Conservation (phyloP, 2,888 invertebrate species). For the Diplolepis rosae region DNA sequence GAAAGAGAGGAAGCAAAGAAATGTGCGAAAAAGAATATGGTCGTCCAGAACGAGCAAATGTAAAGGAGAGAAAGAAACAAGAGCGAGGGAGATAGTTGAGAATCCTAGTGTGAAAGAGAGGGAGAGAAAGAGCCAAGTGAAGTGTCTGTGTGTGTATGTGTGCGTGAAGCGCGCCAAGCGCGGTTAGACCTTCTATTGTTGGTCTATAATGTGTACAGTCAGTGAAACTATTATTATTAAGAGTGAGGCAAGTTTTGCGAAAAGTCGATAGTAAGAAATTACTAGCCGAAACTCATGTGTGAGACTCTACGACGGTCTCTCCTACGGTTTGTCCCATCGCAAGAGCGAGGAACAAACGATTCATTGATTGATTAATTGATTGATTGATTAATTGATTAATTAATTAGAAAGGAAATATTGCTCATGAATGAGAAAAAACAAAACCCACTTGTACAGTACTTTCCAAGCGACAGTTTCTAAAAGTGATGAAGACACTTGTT, state of each 20-base stretch:
- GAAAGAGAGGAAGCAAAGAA: conserved; percentile 23
- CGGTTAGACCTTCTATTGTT: conserved; percentile 72
- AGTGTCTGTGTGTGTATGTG: conserved; percentile 51
- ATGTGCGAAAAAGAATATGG: conserved; percentile 25
- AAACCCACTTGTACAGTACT: conserved; percentile 66
- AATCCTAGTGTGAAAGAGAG: conserved; percentile 26
- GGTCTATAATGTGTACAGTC: conserved; percentile 74
- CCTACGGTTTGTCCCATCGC: conserved; percentile 60
- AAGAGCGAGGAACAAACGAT: conserved; percentile 35
- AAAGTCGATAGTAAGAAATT: conserved; percentile 48
- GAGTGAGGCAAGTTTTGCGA: conserved; percentile 67
- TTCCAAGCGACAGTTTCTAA: conserved; percentile 46
- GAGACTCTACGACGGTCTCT: conserved; percentile 61
- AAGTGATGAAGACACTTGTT: conserved; percentile 55
- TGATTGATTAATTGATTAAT: conserved; percentile 33
- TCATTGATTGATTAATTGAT: no score
- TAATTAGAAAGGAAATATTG: conserved; percentile 47
- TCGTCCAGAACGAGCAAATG: conserved; percentile 25
- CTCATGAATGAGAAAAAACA: conserved; percentile 55
- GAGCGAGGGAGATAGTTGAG: conserved; percentile 32
- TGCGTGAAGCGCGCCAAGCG: conserved; percentile 65
- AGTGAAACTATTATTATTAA: conserved; percentile 74
- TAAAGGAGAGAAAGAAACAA: conserved; percentile 10
- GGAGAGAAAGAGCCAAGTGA: conserved; percentile 41
- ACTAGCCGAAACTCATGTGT: conserved; percentile 48